Evolutionary conservation across 2,888 invertebrate species (phyloP).

Genomic region (Oxystoma pomonae): DNA sequence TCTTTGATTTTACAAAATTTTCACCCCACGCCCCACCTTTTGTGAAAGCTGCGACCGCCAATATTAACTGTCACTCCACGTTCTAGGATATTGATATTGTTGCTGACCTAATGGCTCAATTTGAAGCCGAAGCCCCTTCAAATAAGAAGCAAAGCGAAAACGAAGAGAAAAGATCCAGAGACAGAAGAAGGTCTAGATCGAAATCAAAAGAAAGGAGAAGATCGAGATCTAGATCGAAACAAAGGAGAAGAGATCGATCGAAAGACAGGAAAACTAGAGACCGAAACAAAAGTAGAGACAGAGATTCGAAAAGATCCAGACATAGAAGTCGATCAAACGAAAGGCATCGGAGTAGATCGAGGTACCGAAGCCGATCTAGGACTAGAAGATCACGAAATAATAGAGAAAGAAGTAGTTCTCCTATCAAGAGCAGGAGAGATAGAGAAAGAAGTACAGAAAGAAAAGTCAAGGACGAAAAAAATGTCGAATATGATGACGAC

Average conservation of each 20-base stretch:
- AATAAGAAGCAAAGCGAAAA: slow-evolving; percentile 33
- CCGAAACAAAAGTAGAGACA: slow-evolving; percentile 17
- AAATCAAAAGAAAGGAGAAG: slow-evolving; percentile 29
- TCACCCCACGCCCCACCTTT: no score
- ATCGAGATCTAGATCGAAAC: slow-evolving; percentile 25
- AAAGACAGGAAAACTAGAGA: slow-evolving; percentile 20
- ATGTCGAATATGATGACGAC: slow-evolving; percentile 63
- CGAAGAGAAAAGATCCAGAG: slow-evolving; percentile 26
- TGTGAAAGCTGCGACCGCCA: no score
- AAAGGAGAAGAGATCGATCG: slow-evolving; percentile 34
- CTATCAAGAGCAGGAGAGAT: slow-evolving; percentile 11
- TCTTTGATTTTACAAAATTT: no score
- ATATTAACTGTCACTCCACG: no score
- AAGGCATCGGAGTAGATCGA: slow-evolving; percentile 9
- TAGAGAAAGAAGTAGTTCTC: slow-evolving; percentile 21
- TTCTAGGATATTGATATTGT: no score
- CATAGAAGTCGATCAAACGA: slow-evolving; percentile 20
- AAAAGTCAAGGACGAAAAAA: slow-evolving; percentile 35
- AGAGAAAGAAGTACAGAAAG: slow-evolving; percentile 29
- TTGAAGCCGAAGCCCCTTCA: slow-evolving; percentile 81
- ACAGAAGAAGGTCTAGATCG: slow-evolving; percentile 25
- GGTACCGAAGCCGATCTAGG: slow-evolving; percentile 27
- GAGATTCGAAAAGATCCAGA: slow-evolving; percentile 36
- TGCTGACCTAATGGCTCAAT: slow-evolving; percentile 79
- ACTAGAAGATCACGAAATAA: slow-evolving; percentile 30